Conservation (phyloP, 2,888 invertebrate species). For the Athetis lepigone region DNA sequence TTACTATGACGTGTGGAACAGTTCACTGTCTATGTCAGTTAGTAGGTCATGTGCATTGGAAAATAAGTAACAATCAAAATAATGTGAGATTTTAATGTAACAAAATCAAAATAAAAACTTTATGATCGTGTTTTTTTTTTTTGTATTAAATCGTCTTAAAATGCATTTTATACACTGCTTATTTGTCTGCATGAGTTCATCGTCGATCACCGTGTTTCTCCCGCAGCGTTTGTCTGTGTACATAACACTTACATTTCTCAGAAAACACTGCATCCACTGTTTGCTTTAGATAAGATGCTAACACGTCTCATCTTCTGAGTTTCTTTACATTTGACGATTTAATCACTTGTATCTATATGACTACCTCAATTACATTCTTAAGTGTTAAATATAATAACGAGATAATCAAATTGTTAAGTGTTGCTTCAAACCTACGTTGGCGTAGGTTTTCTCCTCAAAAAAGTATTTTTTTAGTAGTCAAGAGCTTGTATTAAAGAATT, state of each 20-base stretch:
- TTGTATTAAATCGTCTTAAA: slow-evolving; percentile 29
- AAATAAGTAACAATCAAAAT: slow-evolving; percentile 3
- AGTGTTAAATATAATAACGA: neutral
- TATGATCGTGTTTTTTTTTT: neutral
- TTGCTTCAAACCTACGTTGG: too few species aligned
- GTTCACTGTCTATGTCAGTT: slow-evolving; percentile 37
- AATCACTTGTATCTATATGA: slow-evolving; percentile 35
- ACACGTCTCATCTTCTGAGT: slow-evolving; percentile 21
- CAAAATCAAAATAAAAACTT: neutral
- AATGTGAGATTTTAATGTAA: neutral
- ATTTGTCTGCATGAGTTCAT: slow-evolving; percentile 51
- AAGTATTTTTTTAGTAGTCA: too few species aligned
- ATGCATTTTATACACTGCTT: slow-evolving; percentile 29
- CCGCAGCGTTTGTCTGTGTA: slow-evolving; percentile 35
- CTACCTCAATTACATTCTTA: neutral
- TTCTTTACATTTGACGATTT: slow-evolving; percentile 23
- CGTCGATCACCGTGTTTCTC: slow-evolving; percentile 24
- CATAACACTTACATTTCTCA: slow-evolving; percentile 31
- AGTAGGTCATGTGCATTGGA: slow-evolving; percentile 16
- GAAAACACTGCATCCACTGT: slow-evolving; percentile 35
- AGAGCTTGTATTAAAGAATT: too few species aligned
- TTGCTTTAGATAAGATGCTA: slow-evolving; percentile 36
- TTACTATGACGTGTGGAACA: slow-evolving; percentile 28
- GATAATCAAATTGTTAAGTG: too few species aligned
- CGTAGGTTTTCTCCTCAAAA: too few species aligned